A percentile compares a stretch with the other conserved stretches of the same genome.
These are phyloP conservation scores for Colletes gigas DNA, from an alignment of 1,140 invertebrate genomes.

Conservation along the genomic window DNA sequence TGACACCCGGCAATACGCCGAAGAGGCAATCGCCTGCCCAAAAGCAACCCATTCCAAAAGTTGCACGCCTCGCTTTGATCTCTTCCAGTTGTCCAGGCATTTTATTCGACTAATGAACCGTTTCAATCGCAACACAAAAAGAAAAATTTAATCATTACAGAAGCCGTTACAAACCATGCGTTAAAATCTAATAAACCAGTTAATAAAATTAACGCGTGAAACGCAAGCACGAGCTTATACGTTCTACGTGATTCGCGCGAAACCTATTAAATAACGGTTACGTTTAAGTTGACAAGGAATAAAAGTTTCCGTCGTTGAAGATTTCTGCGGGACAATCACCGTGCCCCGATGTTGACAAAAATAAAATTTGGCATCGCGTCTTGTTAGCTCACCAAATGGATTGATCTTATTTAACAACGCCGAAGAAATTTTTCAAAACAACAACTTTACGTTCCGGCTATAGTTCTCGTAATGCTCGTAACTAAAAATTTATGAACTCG, in stretches of 20 bases:
- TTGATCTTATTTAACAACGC: too few species aligned
- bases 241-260: slow-evolving; percentile 18
- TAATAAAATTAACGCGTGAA: not conserved
- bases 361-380: too few species aligned
- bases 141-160: not conserved
- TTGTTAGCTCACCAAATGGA: too few species aligned
- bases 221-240: not conserved
- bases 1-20: slow-evolving; percentile 91
- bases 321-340: too few species aligned
- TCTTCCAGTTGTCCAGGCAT: slow-evolving; percentile 79
- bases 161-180: not conserved
- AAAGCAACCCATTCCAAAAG: slow-evolving; percentile 98
- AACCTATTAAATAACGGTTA: slow-evolving; percentile 37
- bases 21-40: slow-evolving; percentile 97
- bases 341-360: too few species aligned
- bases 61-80: slow-evolving; percentile 84
- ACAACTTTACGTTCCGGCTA: too few species aligned
- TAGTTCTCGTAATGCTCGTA: too few species aligned
- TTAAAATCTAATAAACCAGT: not conserved
- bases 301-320: not conserved
- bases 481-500: too few species aligned
- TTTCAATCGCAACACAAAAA: slow-evolving; percentile 4
- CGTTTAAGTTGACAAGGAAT: not conserved
- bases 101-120: slow-evolving; percentile 49
- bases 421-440: too few species aligned